phyloP scores from a whole-genome alignment of 2,113 vertebrate species.

The Sinocyclocheilus grahami region DNA sequence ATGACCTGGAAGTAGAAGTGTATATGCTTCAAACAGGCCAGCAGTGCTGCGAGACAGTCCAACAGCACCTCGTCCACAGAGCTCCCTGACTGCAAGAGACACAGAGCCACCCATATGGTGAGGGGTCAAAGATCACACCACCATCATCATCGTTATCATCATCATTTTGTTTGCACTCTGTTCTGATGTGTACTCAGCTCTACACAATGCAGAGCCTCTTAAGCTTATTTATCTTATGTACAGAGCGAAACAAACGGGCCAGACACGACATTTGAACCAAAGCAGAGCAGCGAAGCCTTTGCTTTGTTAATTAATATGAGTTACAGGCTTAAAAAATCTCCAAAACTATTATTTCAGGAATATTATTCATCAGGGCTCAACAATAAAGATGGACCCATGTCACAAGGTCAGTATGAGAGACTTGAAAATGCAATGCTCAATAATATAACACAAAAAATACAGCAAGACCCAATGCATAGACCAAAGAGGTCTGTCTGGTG shows the following conservation, averaged over 20 bases:
- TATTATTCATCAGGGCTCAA: conserved; percentile 15
- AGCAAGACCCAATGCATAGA: no score
- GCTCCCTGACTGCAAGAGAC: conserved; percentile 68
- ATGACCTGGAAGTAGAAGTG: conserved; percentile 71
- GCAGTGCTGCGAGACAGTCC: conserved; percentile 70
- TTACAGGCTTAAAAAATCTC: background rate
- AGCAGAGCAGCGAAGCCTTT: background rate
- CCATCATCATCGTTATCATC: background rate
- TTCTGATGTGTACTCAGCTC: background rate
- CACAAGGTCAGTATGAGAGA: background rate
- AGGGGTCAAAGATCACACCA: conserved; percentile 36
- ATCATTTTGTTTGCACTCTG: background rate
- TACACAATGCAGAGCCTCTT: background rate
- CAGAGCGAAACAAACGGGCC: background rate
- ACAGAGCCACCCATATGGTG: conserved; percentile 62
- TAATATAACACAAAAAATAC: no score
- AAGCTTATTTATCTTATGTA: background rate
- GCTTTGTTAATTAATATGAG: background rate
- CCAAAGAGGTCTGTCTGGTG: no score
- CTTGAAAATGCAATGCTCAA: no score
- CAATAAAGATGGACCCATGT: background rate
- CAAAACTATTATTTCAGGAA: background rate
- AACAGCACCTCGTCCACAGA: conserved; percentile 68
- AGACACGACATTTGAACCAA: background rate
- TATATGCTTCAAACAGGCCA: conserved; percentile 70